Evolutionary conservation across 2,888 invertebrate species (phyloP).

Genomic region (Cartodere bifasciata): DNA sequence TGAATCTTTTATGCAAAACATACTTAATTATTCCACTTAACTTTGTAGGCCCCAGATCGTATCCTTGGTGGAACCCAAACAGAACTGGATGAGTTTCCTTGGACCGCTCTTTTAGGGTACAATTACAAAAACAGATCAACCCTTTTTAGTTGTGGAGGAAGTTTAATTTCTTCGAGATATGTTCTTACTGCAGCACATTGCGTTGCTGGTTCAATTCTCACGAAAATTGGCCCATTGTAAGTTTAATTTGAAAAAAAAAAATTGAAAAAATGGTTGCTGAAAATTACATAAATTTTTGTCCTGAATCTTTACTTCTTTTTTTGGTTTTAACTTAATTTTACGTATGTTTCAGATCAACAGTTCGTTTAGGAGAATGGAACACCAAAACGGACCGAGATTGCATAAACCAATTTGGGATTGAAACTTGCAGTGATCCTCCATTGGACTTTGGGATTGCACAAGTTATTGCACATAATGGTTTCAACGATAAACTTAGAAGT

Average conservation of each 20-base stretch:
- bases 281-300: not conserved
- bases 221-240: constrained; percentile 33
- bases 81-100: constrained; percentile 38
- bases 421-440: constrained; percentile 22
- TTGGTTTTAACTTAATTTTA: not conserved
- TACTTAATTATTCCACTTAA: too few relatives aligned
- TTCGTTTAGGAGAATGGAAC: constrained; percentile 39
- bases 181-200: constrained; percentile 45
- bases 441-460: constrained; percentile 24
- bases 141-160: constrained; percentile 37
- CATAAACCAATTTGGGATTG: constrained; percentile 17
- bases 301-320: not conserved
- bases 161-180: constrained; percentile 40
- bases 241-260: constrained; percentile 18
- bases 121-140: constrained; percentile 17
- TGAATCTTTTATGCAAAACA: too few relatives aligned
- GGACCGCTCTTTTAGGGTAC: constrained; percentile 39
- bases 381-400: constrained; percentile 34
- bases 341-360: constrained; percentile 21
- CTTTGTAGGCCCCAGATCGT: constrained; percentile 18
- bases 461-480: constrained; percentile 21
- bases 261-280: not conserved
- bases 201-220: constrained; percentile 32
- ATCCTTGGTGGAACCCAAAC: constrained; percentile 33
- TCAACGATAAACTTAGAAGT: constrained; percentile 18